phyloP scores from a whole-genome alignment of 2,797 vertebrate genomes.

The Leptatherina wallacei region DNA sequence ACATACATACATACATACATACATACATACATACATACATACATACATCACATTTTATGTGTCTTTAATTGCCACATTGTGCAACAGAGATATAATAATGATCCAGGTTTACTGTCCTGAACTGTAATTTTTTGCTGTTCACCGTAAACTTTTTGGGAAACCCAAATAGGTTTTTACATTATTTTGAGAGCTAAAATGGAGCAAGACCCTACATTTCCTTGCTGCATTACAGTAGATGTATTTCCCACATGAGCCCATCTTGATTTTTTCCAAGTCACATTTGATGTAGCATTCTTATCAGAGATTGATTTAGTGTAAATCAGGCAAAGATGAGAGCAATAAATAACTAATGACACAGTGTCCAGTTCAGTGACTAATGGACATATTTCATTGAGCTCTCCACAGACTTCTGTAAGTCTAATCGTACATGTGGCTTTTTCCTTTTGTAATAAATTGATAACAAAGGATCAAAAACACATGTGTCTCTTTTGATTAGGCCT shows the following conservation, averaged over 20 bases:
- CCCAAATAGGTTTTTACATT: conserved; percentile 30
- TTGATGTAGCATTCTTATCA: conserved; percentile 82
- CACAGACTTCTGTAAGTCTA: conserved; percentile 63
- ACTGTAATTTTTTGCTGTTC: conserved; percentile 50
- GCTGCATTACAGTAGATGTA: conserved; percentile 38
- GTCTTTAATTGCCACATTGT: too few species aligned
- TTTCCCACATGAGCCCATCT: conserved; percentile 62
- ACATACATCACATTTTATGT: too few species aligned
- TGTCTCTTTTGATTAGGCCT: conserved; percentile 81
- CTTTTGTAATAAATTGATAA: conserved; percentile 84
- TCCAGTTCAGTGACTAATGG: conserved; percentile 80
- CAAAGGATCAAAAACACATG: conserved; percentile 86
- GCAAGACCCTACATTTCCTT: conserved; percentile 23
- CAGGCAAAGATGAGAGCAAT: conserved; percentile 81
- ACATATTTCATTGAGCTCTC: conserved; percentile 74
- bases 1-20: too few species aligned
- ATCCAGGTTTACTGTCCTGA: conserved; percentile 19
- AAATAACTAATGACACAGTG: conserved; percentile 77
- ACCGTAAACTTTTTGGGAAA: conserved; percentile 33
- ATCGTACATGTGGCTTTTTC: conserved; percentile 74
- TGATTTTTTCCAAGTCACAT: conserved; percentile 65
- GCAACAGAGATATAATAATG: background rate
- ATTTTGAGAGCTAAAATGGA: conserved; percentile 34
- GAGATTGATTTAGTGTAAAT: conserved; percentile 87
- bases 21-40: too few species aligned